These are phyloP conservation scores for Trochalopteron elliotii DNA, from an alignment of 2,113 vertebrate species.

Conservation along the genomic window DNA sequence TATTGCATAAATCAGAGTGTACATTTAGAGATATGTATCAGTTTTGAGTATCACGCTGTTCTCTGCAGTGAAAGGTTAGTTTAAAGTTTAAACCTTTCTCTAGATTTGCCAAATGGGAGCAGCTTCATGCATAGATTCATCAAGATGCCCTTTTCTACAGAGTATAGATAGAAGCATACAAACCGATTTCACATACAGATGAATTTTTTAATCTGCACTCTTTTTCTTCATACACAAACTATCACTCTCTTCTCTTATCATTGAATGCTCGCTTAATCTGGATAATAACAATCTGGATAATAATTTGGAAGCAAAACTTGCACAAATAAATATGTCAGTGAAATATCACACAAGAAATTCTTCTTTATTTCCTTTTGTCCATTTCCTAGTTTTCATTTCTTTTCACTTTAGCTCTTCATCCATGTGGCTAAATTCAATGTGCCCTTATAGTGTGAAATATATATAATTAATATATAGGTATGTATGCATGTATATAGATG, in stretches of 20 bases:
- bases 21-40: not conserved
- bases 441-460: not conserved
- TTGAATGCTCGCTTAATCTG: not conserved
- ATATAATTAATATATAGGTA: not conserved
- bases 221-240: not conserved
- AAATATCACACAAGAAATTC: not conserved
- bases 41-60: not conserved
- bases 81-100: not conserved
- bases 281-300: not conserved
- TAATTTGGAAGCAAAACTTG: not conserved
- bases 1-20: not conserved
- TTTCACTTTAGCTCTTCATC: not conserved
- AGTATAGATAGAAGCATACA: not conserved
- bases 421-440: not conserved
- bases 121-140: not conserved
- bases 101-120: not conserved
- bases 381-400: not conserved
- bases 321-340: not conserved
- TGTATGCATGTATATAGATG: not conserved
- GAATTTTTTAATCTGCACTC: not conserved
- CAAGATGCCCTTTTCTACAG: not conserved
- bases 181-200: not conserved
- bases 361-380: not conserved
- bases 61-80: not conserved
- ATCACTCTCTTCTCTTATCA: not conserved